Conservation (phyloP, 2,888 invertebrate species). For the Catocala nupta region DNA sequence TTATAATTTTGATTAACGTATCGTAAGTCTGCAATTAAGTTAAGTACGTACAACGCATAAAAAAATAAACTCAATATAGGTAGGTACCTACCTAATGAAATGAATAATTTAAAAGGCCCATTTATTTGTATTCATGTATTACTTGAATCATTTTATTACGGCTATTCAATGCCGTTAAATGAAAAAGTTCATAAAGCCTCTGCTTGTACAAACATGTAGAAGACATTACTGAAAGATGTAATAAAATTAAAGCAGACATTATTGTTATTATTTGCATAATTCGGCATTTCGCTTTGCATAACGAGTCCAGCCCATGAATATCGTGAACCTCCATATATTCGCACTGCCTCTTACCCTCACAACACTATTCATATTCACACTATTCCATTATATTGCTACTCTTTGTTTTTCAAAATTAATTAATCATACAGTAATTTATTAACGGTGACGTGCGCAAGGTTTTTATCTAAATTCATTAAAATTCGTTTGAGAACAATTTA, state of each 20-base stretch:
- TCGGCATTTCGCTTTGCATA: conserved; percentile 74
- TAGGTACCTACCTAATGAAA: neutral
- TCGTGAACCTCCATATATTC: conserved; percentile 61
- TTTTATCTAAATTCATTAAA: conserved; percentile 9
- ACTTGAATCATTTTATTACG: conserved; percentile 5
- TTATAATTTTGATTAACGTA: neutral
- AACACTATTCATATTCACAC: conserved; percentile 39
- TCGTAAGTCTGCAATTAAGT: neutral
- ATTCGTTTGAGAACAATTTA: neutral
- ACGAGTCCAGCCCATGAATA: conserved; percentile 70
- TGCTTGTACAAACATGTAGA: conserved; percentile 46
- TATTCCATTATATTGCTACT: conserved; percentile 29
- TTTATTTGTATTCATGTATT: conserved; percentile 8
- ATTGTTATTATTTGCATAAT: conserved; percentile 77
- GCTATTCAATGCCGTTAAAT: conserved; percentile 10
- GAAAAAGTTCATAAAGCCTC: conserved; percentile 27
- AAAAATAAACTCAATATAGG: conserved; percentile 1
- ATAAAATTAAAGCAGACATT: conserved; percentile 68
- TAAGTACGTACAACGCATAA: conserved; percentile 3
- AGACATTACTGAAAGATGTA: conserved; percentile 58
- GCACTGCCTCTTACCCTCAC: conserved; percentile 56
- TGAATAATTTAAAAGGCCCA: conserved; percentile 2
- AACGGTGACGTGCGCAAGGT: neutral
- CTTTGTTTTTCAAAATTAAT: conserved; percentile 2
- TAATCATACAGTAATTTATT: conserved; percentile 3